Percentiles rank a stretch among this genome's conserved stretches.
Conservation (phyloP, 2,797 vertebrate species). For the Sebastes kiyomatsui region DNA sequence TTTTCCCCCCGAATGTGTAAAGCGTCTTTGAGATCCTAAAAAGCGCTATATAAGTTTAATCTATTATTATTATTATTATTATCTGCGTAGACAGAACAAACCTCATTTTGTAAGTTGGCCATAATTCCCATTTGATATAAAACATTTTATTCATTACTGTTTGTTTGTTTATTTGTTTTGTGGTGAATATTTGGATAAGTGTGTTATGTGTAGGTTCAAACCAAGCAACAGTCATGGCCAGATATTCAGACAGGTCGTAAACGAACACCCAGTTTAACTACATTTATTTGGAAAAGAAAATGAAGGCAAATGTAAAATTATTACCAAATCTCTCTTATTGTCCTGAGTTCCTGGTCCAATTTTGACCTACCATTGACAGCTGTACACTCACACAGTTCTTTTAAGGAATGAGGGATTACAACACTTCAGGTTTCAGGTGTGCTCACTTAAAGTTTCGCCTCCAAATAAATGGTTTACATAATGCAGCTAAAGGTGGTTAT, state of each 20-base stretch:
- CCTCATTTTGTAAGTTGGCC: background rate
- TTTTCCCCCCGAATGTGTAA: too few species aligned
- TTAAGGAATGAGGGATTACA: background rate
- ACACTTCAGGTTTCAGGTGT: background rate
- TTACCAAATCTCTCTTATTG: background rate
- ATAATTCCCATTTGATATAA: background rate
- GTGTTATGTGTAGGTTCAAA: background rate
- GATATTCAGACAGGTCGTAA: background rate
- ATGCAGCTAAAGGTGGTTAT: background rate
- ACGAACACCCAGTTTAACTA: background rate
- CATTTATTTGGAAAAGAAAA: background rate
- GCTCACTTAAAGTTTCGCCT: background rate
- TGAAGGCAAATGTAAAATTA: background rate
- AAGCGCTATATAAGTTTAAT: too few species aligned
- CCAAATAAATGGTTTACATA: background rate
- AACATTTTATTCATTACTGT: background rate
- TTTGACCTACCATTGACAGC: background rate
- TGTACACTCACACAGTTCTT: background rate
- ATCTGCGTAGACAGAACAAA: background rate
- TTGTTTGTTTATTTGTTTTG: background rate
- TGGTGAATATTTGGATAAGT: background rate
- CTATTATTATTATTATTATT: too few species aligned
- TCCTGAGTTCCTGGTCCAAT: background rate
- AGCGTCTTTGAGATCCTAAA: too few species aligned
- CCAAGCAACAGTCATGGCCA: background rate